Conservation (phyloP, 92 coral and sea anemone genomes). For the Meandrina meandrites region DNA sequence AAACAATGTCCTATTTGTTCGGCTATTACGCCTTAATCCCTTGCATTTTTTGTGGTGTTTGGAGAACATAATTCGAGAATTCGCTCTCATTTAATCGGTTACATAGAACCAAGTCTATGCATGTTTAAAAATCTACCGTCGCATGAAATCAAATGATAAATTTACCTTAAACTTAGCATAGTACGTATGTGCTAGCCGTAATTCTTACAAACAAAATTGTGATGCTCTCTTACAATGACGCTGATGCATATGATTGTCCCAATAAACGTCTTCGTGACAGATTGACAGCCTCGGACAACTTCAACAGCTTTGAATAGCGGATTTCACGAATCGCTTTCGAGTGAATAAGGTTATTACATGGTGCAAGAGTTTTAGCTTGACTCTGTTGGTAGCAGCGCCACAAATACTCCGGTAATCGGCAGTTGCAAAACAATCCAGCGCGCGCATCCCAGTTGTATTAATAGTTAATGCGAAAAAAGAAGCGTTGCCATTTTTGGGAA, state of each 20-base stretch:
- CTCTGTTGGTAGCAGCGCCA: background rate
- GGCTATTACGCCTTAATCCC: background rate
- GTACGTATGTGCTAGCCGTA: background rate
- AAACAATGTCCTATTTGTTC: background rate
- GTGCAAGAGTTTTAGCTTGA: background rate
- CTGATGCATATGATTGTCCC: background rate
- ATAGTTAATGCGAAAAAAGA: conserved; percentile 25
- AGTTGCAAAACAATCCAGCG: conserved; percentile 18
- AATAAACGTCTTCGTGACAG: conserved; percentile 7
- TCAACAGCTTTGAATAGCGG: background rate
- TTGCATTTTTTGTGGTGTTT: background rate
- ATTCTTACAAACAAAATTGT: background rate
- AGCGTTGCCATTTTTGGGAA: conserved; percentile 28
- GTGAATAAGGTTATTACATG: background rate
- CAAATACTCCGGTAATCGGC: background rate
- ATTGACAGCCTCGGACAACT: background rate
- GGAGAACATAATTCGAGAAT: background rate
- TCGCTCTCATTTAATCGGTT: background rate
- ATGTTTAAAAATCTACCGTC: background rate
- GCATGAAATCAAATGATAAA: no score
- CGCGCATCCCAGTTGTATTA: conserved; percentile 12
- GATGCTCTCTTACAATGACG: background rate
- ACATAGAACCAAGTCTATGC: background rate
- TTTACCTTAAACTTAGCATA: no score
- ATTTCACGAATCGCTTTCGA: background rate